phyloP scores from a whole-genome alignment of 2,113 vertebrate genomes.

The Crotalus helleri region DNA sequence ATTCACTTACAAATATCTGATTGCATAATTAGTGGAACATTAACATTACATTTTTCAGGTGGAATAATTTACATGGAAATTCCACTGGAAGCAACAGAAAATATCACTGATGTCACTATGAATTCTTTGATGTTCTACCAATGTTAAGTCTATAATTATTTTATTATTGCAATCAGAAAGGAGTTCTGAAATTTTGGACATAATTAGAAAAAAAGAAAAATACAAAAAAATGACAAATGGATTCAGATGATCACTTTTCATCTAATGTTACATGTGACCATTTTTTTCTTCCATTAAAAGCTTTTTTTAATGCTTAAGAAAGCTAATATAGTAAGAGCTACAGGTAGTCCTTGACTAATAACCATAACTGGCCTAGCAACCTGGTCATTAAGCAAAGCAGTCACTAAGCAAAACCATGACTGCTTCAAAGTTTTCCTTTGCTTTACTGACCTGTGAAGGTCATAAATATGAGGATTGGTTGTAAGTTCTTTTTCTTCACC shows the following conservation, averaged over 20 bases:
- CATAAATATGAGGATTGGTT: neutral
- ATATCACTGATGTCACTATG: slow-evolving; percentile 57
- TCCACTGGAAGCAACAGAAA: slow-evolving; percentile 59
- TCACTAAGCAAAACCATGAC: neutral
- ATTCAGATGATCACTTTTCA: neutral
- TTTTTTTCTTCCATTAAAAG: neutral
- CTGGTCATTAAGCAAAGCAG: neutral
- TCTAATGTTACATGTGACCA: neutral
- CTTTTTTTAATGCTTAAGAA: neutral
- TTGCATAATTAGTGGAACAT: slow-evolving; percentile 64
- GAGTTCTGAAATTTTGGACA: slow-evolving; percentile 68
- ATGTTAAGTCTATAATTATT: slow-evolving; percentile 63
- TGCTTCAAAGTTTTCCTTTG: neutral
- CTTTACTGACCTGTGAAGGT: neutral
- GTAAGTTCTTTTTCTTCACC: neutral
- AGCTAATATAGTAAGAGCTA: neutral
- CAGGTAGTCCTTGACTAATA: neutral
- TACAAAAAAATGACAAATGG: slow-evolving; percentile 42
- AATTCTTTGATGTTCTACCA: slow-evolving; percentile 60
- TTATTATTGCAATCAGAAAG: slow-evolving; percentile 46
- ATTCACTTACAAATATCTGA: slow-evolving; percentile 20
- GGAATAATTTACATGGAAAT: slow-evolving; percentile 67
- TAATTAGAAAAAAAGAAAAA: slow-evolving; percentile 66
- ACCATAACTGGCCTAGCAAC: neutral
- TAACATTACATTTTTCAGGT: slow-evolving; percentile 63